These are phyloP conservation scores for Philopotamus ludificatus DNA, from an alignment of 1,140 invertebrate genomes.

Conservation along the genomic window DNA sequence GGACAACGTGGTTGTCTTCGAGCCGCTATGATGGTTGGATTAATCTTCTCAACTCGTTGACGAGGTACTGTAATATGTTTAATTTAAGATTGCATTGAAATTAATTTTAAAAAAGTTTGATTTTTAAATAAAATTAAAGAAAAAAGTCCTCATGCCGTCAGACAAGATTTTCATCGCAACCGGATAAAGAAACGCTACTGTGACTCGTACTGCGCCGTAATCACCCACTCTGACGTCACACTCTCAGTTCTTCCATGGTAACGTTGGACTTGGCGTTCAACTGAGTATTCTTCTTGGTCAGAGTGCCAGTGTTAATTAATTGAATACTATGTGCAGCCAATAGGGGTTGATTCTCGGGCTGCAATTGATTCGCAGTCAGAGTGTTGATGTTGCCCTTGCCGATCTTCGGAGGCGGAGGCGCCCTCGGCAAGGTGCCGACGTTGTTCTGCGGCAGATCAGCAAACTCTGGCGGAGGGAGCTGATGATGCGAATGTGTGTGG, in stretches of 20 bases:
- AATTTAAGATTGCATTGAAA: no score
- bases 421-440: conserved; percentile 63
- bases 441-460: conserved; percentile 72
- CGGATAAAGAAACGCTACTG: conserved; percentile 53
- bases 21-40: no score
- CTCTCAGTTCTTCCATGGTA: conserved; percentile 74
- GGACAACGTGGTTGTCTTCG: no score
- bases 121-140: conserved; percentile 9
- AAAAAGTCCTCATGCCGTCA: conserved; percentile 44
- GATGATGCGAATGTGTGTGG: conserved; percentile 70
- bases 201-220: conserved; percentile 56
- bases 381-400: conserved; percentile 60
- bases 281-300: conserved; percentile 67
- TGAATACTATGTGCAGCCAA: conserved; percentile 65
- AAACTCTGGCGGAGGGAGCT: conserved; percentile 74
- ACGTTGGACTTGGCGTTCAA: conserved; percentile 62
- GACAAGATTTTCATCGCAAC: conserved; percentile 52
- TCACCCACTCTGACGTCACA: conserved; percentile 70
- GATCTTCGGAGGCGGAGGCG: conserved; percentile 72
- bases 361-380: conserved; percentile 59
- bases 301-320: conserved; percentile 64
- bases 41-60: no score
- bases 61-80: no score
- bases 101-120: conserved; percentile 1
- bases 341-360: conserved; percentile 62